Evolutionary conservation across 2,888 invertebrate species (phyloP), one percentile per base, ranked within the genome.

Genomic region (Rhyacophila evoluta): DNA sequence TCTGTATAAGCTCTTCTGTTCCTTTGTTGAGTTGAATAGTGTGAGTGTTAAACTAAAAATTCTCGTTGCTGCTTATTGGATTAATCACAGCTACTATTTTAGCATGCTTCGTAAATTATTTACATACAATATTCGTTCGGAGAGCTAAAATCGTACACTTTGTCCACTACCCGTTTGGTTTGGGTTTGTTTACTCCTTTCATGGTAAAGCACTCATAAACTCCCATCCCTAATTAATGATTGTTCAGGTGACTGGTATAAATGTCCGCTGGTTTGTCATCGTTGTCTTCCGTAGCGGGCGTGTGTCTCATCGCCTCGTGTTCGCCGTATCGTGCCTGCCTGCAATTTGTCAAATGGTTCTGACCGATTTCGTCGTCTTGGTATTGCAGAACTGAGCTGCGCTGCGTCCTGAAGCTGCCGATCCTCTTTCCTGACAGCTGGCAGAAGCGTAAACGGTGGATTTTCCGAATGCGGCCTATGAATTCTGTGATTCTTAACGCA

Each of bases 301-400:
- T 55, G 8, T 55, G 55, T 55, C 5, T 55, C 25, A 55, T 55
- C 55, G 55, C 55, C 15, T 55, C 55, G 55, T 55, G 19, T 25
- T 55, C 55, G 28, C 69, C 39, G 68, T 27, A 38, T 12, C 12
- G 38, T 69, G 27, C 38, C 27, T 33, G 11, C 25, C 67, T 19
- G 19, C 15, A 25, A 37, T 25, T 68, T 69, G 28, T 69, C 38
- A 36, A 33, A 12, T 10, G 11, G 25, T 25, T 25, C 71, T 76
- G 29, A 71, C 41, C 19, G 36, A 41, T 76, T 75, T 76, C 36
- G 41, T 41, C 71, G 41, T 76, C 71, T 76, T 70, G 69, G 69
- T 36, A 38, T 76, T 76, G 36, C 76, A 76, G 76, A 71, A 76
- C 71, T 71, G 76, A 76, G 69, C 69, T 69, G 33, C 29, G 11